Percentiles rank a stretch among this genome's conserved stretches.
These are phyloP conservation scores for Rhea pennata DNA, from an alignment of 2,113 vertebrate species.

Conservation along the genomic window DNA sequence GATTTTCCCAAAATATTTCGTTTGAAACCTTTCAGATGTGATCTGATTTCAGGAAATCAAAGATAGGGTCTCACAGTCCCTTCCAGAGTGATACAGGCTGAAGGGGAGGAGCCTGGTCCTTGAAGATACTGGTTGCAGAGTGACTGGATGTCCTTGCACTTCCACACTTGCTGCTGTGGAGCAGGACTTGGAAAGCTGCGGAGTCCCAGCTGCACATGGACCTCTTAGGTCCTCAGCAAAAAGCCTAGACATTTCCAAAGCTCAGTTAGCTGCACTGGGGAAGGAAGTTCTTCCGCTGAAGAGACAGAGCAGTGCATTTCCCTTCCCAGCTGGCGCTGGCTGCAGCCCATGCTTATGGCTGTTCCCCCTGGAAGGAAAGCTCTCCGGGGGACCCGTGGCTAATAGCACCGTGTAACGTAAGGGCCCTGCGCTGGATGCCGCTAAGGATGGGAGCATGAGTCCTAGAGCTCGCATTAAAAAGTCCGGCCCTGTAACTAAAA, in stretches of 20 bases:
- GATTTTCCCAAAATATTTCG: background rate
- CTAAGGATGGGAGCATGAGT: background rate
- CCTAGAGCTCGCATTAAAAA: conserved; percentile 6
- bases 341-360: background rate
- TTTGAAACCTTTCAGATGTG: background rate
- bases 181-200: background rate
- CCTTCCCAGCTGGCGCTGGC: conserved; percentile 5
- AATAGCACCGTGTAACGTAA: conserved; percentile 29
- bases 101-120: background rate
- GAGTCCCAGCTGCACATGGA: background rate
- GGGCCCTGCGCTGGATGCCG: background rate
- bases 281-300: background rate
- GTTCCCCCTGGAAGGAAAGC: background rate
- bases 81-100: background rate
- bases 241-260: background rate
- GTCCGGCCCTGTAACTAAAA: conserved; percentile 25
- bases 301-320: background rate
- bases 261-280: background rate
- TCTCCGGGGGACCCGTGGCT: conserved; percentile 28
- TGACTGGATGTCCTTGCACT: background rate
- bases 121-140: background rate
- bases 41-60: background rate
- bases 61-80: background rate
- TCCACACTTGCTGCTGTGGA: background rate
- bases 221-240: background rate